These are phyloP conservation scores for Drosophila subobscura DNA, from an alignment of 1,140 invertebrate species.

Conservation along the genomic window DNA sequence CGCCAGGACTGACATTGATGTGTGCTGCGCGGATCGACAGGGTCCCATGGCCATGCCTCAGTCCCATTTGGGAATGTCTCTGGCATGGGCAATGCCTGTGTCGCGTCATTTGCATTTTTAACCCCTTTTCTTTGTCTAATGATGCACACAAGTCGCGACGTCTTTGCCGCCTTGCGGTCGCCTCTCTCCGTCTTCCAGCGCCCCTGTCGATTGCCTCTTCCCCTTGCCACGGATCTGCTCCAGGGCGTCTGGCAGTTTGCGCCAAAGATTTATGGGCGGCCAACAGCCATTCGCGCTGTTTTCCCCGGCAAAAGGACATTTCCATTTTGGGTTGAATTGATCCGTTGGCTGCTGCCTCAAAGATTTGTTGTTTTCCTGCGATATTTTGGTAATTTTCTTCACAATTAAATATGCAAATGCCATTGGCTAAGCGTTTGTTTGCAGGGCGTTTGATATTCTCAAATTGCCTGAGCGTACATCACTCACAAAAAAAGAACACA, in stretches of 20 bases:
- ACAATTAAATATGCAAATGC: conserved; percentile 76
- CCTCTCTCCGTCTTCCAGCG: background rate
- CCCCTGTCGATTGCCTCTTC: background rate
- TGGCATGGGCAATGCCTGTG: conserved; percentile 4
- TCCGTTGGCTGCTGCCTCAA: conserved; percentile 20
- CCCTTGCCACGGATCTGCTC: background rate
- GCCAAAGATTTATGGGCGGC: conserved; percentile 32
- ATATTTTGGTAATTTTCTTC: conserved; percentile 63
- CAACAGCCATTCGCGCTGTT: conserved; percentile 1
- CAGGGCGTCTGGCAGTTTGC: background rate
- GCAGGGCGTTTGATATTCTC: conserved; percentile 40
- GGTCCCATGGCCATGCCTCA: conserved; percentile 15
- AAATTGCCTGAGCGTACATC: background rate
- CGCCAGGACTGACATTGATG: conserved; percentile 14
- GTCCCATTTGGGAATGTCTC: conserved; percentile 25
- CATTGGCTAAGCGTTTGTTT: conserved; percentile 43
- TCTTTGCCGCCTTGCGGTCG: conserved; percentile 47
- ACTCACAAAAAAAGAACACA: background rate
- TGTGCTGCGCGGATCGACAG: conserved; percentile 9
- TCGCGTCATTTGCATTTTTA: conserved; percentile 54
- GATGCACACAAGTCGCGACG: conserved; percentile 18
- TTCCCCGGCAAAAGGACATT: conserved; percentile 18
- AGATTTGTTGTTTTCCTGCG: background rate
- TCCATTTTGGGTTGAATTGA: conserved; percentile 23
- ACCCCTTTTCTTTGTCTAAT: conserved; percentile 45